Evolutionary conservation across 2,888 invertebrate species (phyloP), one percentile per base, ranked within the genome.

Genomic region (Cantharis rustica): DNA sequence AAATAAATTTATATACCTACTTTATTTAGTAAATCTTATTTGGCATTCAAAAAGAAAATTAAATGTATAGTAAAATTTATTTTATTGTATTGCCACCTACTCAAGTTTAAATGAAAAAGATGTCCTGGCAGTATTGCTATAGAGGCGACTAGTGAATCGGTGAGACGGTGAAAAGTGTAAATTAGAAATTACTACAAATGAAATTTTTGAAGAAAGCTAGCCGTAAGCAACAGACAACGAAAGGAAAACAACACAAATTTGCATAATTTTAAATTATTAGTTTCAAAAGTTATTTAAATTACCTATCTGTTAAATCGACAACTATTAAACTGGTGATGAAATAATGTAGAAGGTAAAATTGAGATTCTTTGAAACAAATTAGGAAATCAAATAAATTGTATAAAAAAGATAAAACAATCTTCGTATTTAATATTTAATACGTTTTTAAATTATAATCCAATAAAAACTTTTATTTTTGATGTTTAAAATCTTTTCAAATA

Each of bases 21-120:
- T 66, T 66, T 66, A 66, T 66, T 66, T 23, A 66, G 64, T 66
- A 66, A 23, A 66, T 66, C 64, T 66, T 23, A 66, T n/a, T 66
- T 66, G 23, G 47, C 47, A 47, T 47, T 47, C 47, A 47, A 47
- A 47, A 47, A n/a, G 47, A 47, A 47, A 47, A 47, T 47, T 47
- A 47, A 47, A 47, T 47, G 47, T 47, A 47, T n/a, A 47, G 47
- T 47, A 47, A 47, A 47, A 47, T 47, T 47, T n/a, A 47, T 47
- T n/a, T 47, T 47, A 47, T 47, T 47, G 47, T 47, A 47, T 47
- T 47, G 47, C 47, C 47, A 47, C n/a, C 47, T 47, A 47, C n/a
- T 47, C 47, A 47, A n/a, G n/a, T 47, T 47, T 47, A 47, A n/a
- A 5, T n/a, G n/a, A 47, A 47, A 47, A 47, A 47, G n/a, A 47